Base-by-base conservation (phyloP, 2,113 vertebrate species). In the Pollachius pollachius region DNA sequence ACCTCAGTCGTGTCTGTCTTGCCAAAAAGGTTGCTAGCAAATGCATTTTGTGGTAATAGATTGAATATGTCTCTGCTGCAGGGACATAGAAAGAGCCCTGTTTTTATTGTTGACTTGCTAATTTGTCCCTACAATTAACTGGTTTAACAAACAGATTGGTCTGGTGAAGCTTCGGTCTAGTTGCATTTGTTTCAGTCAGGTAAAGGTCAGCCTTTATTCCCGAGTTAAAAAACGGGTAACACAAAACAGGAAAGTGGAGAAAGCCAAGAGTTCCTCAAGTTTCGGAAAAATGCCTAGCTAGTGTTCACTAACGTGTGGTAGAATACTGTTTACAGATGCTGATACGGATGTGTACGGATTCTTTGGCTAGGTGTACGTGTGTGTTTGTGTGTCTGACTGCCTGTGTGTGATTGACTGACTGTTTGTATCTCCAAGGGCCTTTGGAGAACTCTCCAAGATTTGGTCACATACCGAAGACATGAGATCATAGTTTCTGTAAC, bases 391-490 rank as follows among this genome's bases (percentile, higher is more conserved):
- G 5, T 65, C 1, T 48, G 17, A 3, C 57, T 52, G 67, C 57
- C 59, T 12, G 23, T 61, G 21, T 25, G 62, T 56, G 41, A 12
- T 60, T 21, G 34, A 64, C 13, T 58, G 58, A 18, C 19, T 54
- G 54, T 11, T 15, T 48, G 59, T 73, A 34, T 77, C 15, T 71
- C 52, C 25, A 65, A 16, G 15, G 69, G 74, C 81, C 81, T 68
- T 77, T 79, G 54, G 76, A 71, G 78, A 84, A 77, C 74, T 77
- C 74, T 77, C 1, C 5, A 78, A 70, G 41, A 70, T 63, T 3
- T 56, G 64, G 70, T 82, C 69, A 78, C 81, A 87, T 90, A 88
- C 83, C 82, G 69, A 80, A 18, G 67, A 75, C 76, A 83, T 89
- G 86, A 90, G 81, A 76, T 89, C 87, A 89, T 75, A 5, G 56